Conservation (phyloP, 2,113 vertebrate species). For the Candoia aspera region DNA sequence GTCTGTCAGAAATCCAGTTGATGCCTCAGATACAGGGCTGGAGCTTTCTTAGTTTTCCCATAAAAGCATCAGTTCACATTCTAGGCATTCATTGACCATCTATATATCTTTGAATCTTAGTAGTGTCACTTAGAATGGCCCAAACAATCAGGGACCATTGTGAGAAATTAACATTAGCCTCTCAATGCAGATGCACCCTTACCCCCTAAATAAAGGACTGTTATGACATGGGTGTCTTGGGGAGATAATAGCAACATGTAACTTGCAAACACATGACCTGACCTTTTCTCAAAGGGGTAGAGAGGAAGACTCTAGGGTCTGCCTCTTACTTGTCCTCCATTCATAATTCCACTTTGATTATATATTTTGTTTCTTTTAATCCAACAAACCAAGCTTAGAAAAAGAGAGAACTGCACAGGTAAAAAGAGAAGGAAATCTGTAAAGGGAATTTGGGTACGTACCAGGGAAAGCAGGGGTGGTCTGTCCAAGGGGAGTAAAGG, state of each 20-base stretch:
- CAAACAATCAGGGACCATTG: background rate
- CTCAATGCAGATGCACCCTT: background rate
- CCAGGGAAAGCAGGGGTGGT: constrained; percentile 99
- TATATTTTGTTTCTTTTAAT: constrained; percentile 34
- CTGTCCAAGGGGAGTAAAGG: constrained; percentile 99
- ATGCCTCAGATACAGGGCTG: rapidly evolving
- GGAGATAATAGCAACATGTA: rapidly evolving
- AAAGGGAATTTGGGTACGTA: constrained; percentile 96
- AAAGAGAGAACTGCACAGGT: constrained; percentile 83
- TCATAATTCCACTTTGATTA: background rate
- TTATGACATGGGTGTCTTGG: rapidly evolving
- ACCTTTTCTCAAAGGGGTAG: background rate
- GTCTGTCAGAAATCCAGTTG: background rate
- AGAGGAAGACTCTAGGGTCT: constrained; percentile 21
- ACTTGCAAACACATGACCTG: constrained; percentile 6
- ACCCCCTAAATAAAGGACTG: background rate
- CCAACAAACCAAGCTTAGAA: constrained; percentile 60
- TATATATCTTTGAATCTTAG: rapidly evolving
- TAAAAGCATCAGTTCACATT: background rate
- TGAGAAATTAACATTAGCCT: background rate
- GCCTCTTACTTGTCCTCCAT: background rate
- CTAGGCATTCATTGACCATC: background rate
- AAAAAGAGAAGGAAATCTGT: constrained; percentile 86
- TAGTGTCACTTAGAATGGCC: background rate
- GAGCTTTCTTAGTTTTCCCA: background rate